phyloP scores from a whole-genome alignment of 92 coral and sea anemone species.

The Epizoanthus rinbou region DNA sequence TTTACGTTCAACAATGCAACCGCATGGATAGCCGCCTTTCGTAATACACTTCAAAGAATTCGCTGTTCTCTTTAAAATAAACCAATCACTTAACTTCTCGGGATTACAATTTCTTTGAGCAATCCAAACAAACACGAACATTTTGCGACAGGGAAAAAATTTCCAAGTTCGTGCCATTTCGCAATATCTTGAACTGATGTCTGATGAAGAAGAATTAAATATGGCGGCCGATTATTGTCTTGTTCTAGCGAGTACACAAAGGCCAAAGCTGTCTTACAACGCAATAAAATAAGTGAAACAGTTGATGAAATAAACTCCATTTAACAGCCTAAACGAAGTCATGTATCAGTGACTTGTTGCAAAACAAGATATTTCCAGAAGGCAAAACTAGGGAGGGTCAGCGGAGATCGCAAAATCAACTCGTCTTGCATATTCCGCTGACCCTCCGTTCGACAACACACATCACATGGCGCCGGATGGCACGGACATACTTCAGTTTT shows the following conservation, averaged over 20 bases:
- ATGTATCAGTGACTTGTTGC: background rate
- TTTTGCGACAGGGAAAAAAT: background rate
- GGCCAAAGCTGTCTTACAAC: background rate
- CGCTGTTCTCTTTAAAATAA: background rate
- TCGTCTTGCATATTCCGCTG: slow-evolving; percentile 51
- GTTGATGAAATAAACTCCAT: background rate
- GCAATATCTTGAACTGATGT: background rate
- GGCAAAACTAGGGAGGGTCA: slow-evolving; percentile 30
- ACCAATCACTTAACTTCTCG: background rate
- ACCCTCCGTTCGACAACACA: slow-evolving; percentile 46
- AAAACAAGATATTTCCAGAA: background rate
- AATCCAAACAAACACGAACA: background rate
- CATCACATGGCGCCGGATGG: slow-evolving; percentile 35
- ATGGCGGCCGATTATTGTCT: slow-evolving; percentile 33
- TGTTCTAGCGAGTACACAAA: background rate
- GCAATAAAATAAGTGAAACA: background rate
- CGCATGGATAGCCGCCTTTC: slow-evolving; percentile 27
- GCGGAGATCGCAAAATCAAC: slow-evolving; percentile 51
- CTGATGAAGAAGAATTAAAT: slow-evolving; percentile 23
- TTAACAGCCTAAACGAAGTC: background rate
- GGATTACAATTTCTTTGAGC: background rate
- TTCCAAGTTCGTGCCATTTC: background rate
- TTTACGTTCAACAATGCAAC: background rate
- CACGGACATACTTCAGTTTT: background rate
- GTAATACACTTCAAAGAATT: background rate